These are phyloP conservation scores for Agrotis ipsilon DNA, from an alignment of 2,888 invertebrate genomes.

Conservation along the genomic window DNA sequence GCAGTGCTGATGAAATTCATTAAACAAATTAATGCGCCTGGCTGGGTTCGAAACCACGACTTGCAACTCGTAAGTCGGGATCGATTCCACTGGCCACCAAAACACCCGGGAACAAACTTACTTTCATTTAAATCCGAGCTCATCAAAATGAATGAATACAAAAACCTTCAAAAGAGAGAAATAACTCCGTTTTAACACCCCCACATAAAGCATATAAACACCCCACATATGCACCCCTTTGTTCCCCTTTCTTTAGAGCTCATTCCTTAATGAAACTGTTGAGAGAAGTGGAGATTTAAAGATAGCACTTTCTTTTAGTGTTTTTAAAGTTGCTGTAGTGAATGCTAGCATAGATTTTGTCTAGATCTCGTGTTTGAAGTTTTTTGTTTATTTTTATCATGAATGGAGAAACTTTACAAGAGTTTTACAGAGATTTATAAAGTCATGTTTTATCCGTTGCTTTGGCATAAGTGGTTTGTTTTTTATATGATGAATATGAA, in stretches of 20 bases:
- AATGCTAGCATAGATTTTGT: constrained; percentile 2
- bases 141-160: constrained; percentile 22
- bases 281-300: constrained; percentile 54
- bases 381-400: constrained; percentile 1
- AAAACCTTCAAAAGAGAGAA: constrained; percentile 4
- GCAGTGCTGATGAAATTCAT: too few relatives aligned
- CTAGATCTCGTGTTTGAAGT: not conserved
- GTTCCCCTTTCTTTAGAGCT: constrained; percentile 42
- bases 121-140: too few relatives aligned
- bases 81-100: too few relatives aligned
- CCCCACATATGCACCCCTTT: constrained; percentile 19
- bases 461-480: not conserved
- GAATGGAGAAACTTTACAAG: not conserved
- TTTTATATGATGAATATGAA: too few relatives aligned
- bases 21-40: too few relatives aligned
- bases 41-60: too few relatives aligned
- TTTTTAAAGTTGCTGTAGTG: constrained; percentile 34
- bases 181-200: constrained; percentile 28
- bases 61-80: too few relatives aligned
- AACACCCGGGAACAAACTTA: too few relatives aligned
- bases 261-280: constrained; percentile 57
- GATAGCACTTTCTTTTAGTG: constrained; percentile 54
- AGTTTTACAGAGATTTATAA: not conserved
- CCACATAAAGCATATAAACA: constrained; percentile 40
- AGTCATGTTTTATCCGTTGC: not conserved